phyloP scores from a whole-genome alignment of 2,113 vertebrate species.

The Ovibos moschatus region DNA sequence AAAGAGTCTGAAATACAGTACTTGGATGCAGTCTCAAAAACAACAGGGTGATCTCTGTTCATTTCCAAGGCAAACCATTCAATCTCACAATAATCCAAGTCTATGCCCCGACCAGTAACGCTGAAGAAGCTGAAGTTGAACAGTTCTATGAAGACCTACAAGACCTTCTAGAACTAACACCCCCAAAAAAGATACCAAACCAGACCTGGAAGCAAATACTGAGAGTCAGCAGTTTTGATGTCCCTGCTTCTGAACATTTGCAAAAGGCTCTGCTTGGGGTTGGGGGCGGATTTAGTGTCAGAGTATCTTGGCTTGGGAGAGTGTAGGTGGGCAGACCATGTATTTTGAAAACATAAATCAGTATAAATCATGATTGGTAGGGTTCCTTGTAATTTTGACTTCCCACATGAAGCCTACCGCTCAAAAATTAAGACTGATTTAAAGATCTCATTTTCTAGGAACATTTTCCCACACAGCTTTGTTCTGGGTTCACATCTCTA shows the following conservation, averaged over 20 bases:
- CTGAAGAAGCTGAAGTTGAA: neutral
- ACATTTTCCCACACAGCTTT: neutral
- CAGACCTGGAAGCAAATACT: neutral
- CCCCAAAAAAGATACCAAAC: accelerated
- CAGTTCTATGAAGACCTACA: neutral
- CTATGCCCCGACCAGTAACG: neutral
- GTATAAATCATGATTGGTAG: neutral
- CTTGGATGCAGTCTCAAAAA: neutral
- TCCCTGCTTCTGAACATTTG: neutral
- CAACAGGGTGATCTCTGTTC: neutral
- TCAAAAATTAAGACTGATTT: neutral
- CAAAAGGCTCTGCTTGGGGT: neutral
- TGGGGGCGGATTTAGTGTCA: neutral
- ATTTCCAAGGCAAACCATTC: neutral
- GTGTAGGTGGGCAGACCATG: neutral
- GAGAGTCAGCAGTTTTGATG: neutral
- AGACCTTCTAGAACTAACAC: neutral
- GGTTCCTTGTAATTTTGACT: neutral
- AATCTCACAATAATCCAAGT: neutral
- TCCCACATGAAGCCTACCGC: neutral
- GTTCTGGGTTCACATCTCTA: neutral
- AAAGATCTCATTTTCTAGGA: neutral
- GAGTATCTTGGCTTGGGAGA: neutral
- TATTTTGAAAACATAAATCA: neutral
- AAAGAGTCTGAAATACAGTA: neutral